Base-by-base conservation (phyloP, 2,888 invertebrate genomes). In the Dryococelus australis region DNA sequence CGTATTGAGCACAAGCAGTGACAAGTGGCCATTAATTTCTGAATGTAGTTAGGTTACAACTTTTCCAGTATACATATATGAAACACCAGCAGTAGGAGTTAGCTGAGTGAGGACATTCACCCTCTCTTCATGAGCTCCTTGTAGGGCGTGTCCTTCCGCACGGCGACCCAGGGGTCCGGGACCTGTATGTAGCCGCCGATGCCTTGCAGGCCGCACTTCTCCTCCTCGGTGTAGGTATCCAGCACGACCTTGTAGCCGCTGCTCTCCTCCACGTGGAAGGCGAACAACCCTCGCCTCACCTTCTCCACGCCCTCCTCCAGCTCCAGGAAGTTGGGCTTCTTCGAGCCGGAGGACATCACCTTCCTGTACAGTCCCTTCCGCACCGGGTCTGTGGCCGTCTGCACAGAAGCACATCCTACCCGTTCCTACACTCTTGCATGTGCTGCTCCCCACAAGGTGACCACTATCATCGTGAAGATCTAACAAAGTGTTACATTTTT, bases 41-140 rank as follows among this genome's bases (percentile, higher is more conserved):
- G n/a, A n/a, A n/a, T n/a, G n/a, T n/a, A n/a, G n/a, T n/a, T n/a
- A n/a, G n/a, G n/a, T n/a, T n/a, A n/a, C n/a, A n/a, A n/a, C 86
- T 86, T 53, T 47, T 47, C 43, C 24, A 81, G 53, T 20, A 47
- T 6, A 20, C 84, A 27, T 10, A 79, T 9, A 47, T 94, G 94
- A 0, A 92, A 0, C 0, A 91, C 27, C n/a, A 93, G 90, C 5
- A 93, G 86, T 0, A 91, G n/a, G 16, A 92, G 84, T 2, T 93
- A 91, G 0, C 92, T 81, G 0, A 92, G 86, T 88, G 92, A 91
- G 79, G 94, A 94, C n/a, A n/a, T n/a, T n/a, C n/a, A 65, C 65
- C 65, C 65, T 24, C 65, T 65, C 65, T 83, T 83, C 43, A 85
- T 16, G 24, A 51, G 35, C 47, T 51, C 85, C 28, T 83, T 83